Evolutionary conservation across 2,888 invertebrate genomes (phyloP).

Genomic region (Scaptomyza flava): DNA sequence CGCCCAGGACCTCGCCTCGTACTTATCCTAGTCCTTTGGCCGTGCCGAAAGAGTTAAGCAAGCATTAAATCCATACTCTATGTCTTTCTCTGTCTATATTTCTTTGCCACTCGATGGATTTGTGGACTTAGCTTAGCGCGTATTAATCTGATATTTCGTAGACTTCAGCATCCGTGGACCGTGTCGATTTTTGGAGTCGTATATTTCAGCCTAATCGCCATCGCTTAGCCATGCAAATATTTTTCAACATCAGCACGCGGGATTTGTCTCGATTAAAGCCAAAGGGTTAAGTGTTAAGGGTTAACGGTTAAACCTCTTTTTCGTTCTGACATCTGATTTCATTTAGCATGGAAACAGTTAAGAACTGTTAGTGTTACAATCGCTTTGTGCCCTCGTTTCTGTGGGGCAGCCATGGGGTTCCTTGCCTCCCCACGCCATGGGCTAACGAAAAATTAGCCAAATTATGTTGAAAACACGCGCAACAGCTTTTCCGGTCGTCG

Average conservation of each 20-base stretch:
- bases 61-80: slow-evolving; percentile 58
- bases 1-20: slow-evolving; percentile 51
- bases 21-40: slow-evolving; percentile 9
- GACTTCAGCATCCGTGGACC: slow-evolving; percentile 42
- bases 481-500: slow-evolving; percentile 42
- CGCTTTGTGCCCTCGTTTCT: neutral
- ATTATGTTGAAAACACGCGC: slow-evolving; percentile 79
- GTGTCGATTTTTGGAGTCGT: slow-evolving; percentile 18
- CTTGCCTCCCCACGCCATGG: neutral
- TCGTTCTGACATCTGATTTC: slow-evolving; percentile 61
- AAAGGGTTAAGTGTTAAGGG: slow-evolving; percentile 29
- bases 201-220: slow-evolving; percentile 62
- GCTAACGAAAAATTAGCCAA: slow-evolving; percentile 78
- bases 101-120: slow-evolving; percentile 34
- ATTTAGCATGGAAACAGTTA: slow-evolving; percentile 39
- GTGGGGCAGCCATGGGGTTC: no score
- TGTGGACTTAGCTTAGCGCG: slow-evolving; percentile 64
- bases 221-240: slow-evolving; percentile 80
- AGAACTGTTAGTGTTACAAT: slow-evolving; percentile 24
- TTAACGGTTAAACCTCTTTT: slow-evolving; percentile 30
- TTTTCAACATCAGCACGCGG: slow-evolving; percentile 61
- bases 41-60: slow-evolving; percentile 70
- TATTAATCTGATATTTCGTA: slow-evolving; percentile 71
- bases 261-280: slow-evolving; percentile 63
- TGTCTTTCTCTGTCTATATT: neutral